Conservation (phyloP, 2,797 vertebrate species). For the Saxicola maurus region DNA sequence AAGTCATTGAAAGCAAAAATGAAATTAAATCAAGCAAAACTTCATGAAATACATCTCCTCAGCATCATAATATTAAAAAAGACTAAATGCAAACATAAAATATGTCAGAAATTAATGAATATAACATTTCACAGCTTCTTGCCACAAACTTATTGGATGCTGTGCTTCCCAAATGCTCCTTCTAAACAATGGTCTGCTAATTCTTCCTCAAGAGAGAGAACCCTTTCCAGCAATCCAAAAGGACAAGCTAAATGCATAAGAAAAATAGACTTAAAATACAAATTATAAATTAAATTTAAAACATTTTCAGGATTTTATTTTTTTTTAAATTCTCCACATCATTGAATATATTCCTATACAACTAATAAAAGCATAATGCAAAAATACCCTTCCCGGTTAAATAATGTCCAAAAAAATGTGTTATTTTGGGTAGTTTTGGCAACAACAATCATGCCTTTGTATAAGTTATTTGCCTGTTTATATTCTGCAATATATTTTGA, state of each 20-base stretch:
- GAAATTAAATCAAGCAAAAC: neutral
- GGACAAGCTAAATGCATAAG: neutral
- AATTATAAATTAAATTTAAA: neutral
- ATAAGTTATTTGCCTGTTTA: neutral
- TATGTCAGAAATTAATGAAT: neutral
- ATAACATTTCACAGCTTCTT: neutral
- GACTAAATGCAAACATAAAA: neutral
- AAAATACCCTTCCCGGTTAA: neutral
- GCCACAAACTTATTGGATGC: neutral
- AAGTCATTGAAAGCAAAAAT: neutral
- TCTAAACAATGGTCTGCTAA: neutral
- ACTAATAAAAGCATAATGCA: neutral
- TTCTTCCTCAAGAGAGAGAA: constrained; percentile 15
- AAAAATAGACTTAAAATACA: neutral
- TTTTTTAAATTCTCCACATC: neutral
- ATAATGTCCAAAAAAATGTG: neutral
- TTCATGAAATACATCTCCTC: neutral
- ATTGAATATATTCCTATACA: neutral
- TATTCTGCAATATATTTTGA: neutral
- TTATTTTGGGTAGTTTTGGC: neutral
- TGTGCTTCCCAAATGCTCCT: constrained; percentile 5
- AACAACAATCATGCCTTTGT: neutral
- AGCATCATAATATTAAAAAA: neutral
- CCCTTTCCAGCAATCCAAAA: neutral
- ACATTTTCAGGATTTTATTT: neutral